Conservation (phyloP, 2,888 invertebrate genomes). For the Cenopis cana region DNA sequence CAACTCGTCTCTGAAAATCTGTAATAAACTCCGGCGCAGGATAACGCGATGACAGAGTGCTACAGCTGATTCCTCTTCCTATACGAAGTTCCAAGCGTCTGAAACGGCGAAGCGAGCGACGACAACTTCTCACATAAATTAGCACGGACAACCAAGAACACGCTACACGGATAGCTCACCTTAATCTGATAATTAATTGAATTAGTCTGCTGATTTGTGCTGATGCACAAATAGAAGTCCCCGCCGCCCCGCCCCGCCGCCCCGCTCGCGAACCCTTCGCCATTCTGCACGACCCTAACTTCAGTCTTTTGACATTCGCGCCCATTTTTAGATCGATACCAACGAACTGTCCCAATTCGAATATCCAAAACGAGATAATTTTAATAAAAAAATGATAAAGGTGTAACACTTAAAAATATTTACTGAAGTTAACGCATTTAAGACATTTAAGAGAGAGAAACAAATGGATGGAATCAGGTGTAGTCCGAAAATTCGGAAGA, state of each 20-base stretch:
- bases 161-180: slow-evolving; percentile 77
- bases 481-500: slow-evolving; percentile 42
- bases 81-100: slow-evolving; percentile 38
- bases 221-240: slow-evolving; percentile 78
- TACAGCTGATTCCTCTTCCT: slow-evolving; percentile 40
- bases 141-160: slow-evolving; percentile 70
- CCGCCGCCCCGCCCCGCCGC: slow-evolving; percentile 58
- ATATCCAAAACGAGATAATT: slow-evolving; percentile 53
- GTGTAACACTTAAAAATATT: slow-evolving; percentile 59
- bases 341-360: slow-evolving; percentile 74
- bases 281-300: slow-evolving; percentile 66
- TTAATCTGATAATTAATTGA: slow-evolving; percentile 85
- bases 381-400: slow-evolving; percentile 50
- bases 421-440: slow-evolving; percentile 64
- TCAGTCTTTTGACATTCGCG: slow-evolving; percentile 84
- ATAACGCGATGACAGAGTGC: slow-evolving; percentile 23
- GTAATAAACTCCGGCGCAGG: slow-evolving; percentile 42
- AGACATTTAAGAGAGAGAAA: slow-evolving; percentile 58
- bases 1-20: slow-evolving; percentile 25
- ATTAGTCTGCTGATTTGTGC: slow-evolving; percentile 83
- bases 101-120: slow-evolving; percentile 57
- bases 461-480: slow-evolving; percentile 46
- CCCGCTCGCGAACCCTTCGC: slow-evolving; percentile 28
- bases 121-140: slow-evolving; percentile 65
- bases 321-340: slow-evolving; percentile 81